phyloP scores from a whole-genome alignment of 2,113 vertebrate genomes.

The Varanus komodoensis region DNA sequence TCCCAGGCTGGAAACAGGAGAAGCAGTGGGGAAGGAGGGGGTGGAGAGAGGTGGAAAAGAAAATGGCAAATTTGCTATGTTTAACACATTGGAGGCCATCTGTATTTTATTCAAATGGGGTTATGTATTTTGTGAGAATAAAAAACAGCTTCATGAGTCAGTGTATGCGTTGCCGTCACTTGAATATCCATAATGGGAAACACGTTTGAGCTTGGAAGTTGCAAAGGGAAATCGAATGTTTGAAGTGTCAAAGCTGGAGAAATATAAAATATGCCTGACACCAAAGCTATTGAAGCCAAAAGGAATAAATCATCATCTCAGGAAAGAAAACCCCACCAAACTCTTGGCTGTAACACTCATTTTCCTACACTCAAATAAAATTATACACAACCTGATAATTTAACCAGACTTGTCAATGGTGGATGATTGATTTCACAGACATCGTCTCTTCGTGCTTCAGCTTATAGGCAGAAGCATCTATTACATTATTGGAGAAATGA shows the following conservation, averaged over 20 bases:
- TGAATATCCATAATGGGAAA: slow-evolving; percentile 78
- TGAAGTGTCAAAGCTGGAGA: slow-evolving; percentile 78
- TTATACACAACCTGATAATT: slow-evolving; percentile 81
- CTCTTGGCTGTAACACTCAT: slow-evolving; percentile 77
- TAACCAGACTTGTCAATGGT: slow-evolving; percentile 80
- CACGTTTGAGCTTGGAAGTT: slow-evolving; percentile 78
- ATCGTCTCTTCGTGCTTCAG: slow-evolving; percentile 64
- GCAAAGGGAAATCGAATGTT: slow-evolving; percentile 80
- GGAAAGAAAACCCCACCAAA: slow-evolving; percentile 77
- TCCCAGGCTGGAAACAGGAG: slow-evolving; percentile 35
- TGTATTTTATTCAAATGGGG: slow-evolving; percentile 81
- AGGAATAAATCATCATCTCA: slow-evolving; percentile 79
- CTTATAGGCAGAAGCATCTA: slow-evolving; percentile 59
- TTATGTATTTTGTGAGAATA: slow-evolving; percentile 80
- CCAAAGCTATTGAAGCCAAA: slow-evolving; percentile 75
- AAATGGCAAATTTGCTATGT: slow-evolving; percentile 73
- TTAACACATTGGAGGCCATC: slow-evolving; percentile 75
- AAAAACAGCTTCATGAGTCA: slow-evolving; percentile 76
- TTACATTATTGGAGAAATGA: slow-evolving; percentile 65
- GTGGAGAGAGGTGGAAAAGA: slow-evolving; percentile 49
- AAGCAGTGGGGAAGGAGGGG: neutral
- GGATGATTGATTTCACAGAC: slow-evolving; percentile 75
- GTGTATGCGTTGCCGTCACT: slow-evolving; percentile 72
- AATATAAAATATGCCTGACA: slow-evolving; percentile 79
- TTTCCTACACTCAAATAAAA: slow-evolving; percentile 79